phyloP scores from a whole-genome alignment of 2,797 vertebrate genomes.

The Agapornis canus region DNA sequence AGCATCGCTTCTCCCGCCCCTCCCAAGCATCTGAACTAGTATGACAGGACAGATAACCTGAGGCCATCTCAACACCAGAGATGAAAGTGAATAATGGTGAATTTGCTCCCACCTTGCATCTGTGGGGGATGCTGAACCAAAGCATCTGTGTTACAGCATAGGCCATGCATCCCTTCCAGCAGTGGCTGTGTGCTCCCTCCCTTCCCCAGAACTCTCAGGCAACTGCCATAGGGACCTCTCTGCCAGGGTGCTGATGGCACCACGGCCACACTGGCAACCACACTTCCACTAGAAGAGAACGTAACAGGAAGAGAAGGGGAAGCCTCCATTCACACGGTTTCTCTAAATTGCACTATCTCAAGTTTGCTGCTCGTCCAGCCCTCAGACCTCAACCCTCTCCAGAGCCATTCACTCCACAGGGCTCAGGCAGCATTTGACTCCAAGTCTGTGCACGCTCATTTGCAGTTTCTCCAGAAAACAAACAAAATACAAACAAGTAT shows the following conservation, averaged over 20 bases:
- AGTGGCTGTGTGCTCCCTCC: fast-evolving
- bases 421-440: neutral
- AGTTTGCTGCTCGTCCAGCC: neutral
- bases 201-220: fast-evolving
- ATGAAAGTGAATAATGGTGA: neutral
- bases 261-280: fast-evolving
- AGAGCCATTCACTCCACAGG: neutral
- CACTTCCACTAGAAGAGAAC: neutral
- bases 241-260: neutral
- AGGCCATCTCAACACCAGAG: neutral
- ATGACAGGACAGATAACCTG: neutral
- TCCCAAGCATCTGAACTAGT: neutral
- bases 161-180: neutral
- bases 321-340: neutral
- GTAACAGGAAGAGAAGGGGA: neutral
- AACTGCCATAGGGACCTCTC: neutral
- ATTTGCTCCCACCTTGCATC: neutral
- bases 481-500: fast-evolving
- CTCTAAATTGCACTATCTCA: neutral
- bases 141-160: neutral
- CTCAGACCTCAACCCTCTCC: neutral
- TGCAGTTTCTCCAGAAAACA: neutral
- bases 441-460: neutral
- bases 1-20: fast-evolving
- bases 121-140: neutral